These are phyloP conservation scores for Aptenodytes forsteri DNA, from an alignment of 2,113 vertebrate species.

Conservation along the genomic window DNA sequence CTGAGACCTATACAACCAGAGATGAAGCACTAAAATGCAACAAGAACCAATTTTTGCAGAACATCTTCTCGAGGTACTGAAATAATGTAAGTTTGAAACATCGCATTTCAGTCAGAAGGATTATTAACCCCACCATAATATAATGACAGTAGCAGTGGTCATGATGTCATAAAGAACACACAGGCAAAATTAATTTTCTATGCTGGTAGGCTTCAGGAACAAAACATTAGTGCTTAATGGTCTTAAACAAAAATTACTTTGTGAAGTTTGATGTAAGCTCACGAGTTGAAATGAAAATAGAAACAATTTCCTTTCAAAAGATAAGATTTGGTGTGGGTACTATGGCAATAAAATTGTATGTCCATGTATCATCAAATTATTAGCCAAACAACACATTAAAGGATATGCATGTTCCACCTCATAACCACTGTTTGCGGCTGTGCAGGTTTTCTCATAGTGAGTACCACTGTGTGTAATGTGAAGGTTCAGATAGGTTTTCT, in stretches of 20 bases:
- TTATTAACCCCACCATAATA: neutral
- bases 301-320: neutral
- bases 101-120: neutral
- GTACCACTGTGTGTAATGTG: fast-evolving
- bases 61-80: neutral
- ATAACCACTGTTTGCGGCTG: neutral
- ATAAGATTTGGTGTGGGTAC: neutral
- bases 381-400: neutral
- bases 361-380: neutral
- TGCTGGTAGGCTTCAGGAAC: neutral
- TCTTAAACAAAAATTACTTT: neutral
- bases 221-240: neutral
- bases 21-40: neutral
- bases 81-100: neutral
- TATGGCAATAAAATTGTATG: neutral
- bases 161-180: neutral
- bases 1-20: neutral
- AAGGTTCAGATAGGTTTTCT: neutral
- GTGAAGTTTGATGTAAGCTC: neutral
- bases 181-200: neutral
- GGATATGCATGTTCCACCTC: neutral
- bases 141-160: neutral
- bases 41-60: neutral
- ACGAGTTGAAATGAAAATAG: neutral
- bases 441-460: neutral